A percentile compares a stretch with the other conserved stretches of the same genome.
phyloP scores from a whole-genome alignment of 2,888 invertebrate genomes.

The Amphipyra berbera region DNA sequence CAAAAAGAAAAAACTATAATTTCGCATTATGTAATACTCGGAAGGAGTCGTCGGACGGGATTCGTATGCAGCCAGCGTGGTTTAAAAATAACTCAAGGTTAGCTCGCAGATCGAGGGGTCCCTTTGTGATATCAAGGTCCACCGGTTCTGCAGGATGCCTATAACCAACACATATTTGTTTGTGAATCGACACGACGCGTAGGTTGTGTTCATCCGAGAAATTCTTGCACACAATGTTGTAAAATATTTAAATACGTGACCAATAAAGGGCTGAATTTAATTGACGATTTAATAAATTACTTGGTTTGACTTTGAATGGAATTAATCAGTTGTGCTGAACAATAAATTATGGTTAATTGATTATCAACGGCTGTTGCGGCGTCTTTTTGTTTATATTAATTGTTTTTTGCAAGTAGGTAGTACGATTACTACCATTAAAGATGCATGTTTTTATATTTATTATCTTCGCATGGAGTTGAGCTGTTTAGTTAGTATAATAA shows the following conservation, averaged over 20 bases:
- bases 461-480: no score
- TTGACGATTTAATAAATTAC: conserved; percentile 17
- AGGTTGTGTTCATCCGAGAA: conserved; percentile 54
- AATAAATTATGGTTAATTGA: conserved; percentile 34
- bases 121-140: conserved; percentile 88
- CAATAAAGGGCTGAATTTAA: conserved; percentile 19
- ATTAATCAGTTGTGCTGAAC: conserved; percentile 25
- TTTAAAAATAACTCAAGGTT: conserved; percentile 89
- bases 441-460: not conserved
- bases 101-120: conserved; percentile 81
- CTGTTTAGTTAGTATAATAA: not conserved
- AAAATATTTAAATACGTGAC: conserved; percentile 11
- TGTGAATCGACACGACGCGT: conserved; percentile 65
- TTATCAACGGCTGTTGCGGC: conserved; percentile 21
- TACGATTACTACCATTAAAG: conserved; percentile 4
- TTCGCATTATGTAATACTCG: conserved; percentile 89
- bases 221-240: conserved; percentile 35
- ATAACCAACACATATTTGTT: conserved; percentile 69
- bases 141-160: conserved; percentile 85
- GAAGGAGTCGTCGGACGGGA: conserved; percentile 85
- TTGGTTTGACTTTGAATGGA: conserved; percentile 31
- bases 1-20: conserved; percentile 84
- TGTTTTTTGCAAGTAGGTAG: conserved; percentile 3
- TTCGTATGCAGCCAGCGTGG: conserved; percentile 83
- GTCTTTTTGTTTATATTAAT: conserved; percentile 18